Conservation (phyloP, 2,888 invertebrate genomes). For the Synergus umbraculus region DNA sequence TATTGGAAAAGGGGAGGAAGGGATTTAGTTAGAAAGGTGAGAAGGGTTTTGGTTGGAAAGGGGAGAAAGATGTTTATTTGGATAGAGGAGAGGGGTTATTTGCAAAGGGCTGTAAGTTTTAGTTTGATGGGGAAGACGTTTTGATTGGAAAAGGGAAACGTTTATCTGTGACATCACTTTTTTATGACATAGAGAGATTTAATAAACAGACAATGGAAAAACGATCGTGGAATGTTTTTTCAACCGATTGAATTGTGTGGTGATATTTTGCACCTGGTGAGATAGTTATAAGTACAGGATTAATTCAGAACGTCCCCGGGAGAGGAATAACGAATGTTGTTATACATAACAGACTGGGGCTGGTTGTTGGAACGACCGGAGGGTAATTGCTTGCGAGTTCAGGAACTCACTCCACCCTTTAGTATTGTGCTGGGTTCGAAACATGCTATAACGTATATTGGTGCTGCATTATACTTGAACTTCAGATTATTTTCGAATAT, state of each 20-base stretch:
- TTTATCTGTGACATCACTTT: too few relatives aligned
- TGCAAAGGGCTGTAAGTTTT: too few relatives aligned
- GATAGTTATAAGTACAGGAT: slow-evolving; percentile 50
- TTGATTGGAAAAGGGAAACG: too few relatives aligned
- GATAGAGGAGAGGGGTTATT: too few relatives aligned
- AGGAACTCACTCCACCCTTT: slow-evolving; percentile 1
- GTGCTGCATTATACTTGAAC: background rate
- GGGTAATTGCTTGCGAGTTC: slow-evolving; percentile 42
- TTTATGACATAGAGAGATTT: background rate
- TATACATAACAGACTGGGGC: slow-evolving; percentile 49
- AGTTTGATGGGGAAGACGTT: too few relatives aligned
- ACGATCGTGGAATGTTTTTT: background rate
- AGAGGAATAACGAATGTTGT: slow-evolving; percentile 65
- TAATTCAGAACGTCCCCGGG: slow-evolving; percentile 66
- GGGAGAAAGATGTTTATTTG: too few relatives aligned
- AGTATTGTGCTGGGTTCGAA: background rate
- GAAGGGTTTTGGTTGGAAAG: too few relatives aligned
- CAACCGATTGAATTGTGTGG: background rate
- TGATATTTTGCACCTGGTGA: background rate
- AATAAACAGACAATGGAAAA: background rate
- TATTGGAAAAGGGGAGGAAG: too few relatives aligned
- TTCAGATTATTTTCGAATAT: background rate
- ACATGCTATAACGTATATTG: background rate
- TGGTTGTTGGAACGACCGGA: slow-evolving; percentile 47
- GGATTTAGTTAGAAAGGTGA: too few relatives aligned